Conservation (phyloP, 2,888 invertebrate genomes). For the Rhagium mordax region DNA sequence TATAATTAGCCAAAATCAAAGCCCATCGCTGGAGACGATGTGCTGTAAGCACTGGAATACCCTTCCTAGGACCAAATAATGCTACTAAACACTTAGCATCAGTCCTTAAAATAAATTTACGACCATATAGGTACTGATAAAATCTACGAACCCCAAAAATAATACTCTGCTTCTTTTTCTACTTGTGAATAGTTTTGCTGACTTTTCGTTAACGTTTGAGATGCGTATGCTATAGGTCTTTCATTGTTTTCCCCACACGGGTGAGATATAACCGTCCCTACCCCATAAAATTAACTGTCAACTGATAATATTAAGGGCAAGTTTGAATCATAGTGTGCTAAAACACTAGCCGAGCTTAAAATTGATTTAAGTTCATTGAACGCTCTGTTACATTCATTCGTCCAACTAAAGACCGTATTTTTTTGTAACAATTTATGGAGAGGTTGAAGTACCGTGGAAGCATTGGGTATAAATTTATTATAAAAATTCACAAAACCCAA, state of each 20-base stretch:
- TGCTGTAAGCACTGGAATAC: constrained; percentile 14
- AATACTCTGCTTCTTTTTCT: constrained; percentile 24
- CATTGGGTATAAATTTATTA: constrained; percentile 33
- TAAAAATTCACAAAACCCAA: constrained; percentile 35
- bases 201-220: constrained; percentile 45
- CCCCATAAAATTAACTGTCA: constrained; percentile 41
- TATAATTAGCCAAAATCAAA: constrained; percentile 8
- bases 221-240: constrained; percentile 60
- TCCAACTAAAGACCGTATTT: constrained; percentile 1
- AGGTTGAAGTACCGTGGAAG: constrained; percentile 18
- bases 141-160: constrained; percentile 23
- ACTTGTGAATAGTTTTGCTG: constrained; percentile 1
- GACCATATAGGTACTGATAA: constrained; percentile 17
- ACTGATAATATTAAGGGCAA: constrained; percentile 26
- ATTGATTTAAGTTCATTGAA: constrained; percentile 21
- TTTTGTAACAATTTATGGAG: constrained; percentile 33
- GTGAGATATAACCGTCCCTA: constrained; percentile 54
- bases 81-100: constrained; percentile 15
- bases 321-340: constrained; percentile 39
- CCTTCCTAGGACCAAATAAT: constrained; percentile 13
- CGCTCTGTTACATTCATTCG: not conserved
- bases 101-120: constrained; percentile 4
- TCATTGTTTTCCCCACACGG: constrained; percentile 51
- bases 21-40: constrained; percentile 21
- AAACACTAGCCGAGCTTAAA: constrained; percentile 19